phyloP scores from a whole-genome alignment of 2,797 vertebrate genomes.

The Cyprinella venusta region DNA sequence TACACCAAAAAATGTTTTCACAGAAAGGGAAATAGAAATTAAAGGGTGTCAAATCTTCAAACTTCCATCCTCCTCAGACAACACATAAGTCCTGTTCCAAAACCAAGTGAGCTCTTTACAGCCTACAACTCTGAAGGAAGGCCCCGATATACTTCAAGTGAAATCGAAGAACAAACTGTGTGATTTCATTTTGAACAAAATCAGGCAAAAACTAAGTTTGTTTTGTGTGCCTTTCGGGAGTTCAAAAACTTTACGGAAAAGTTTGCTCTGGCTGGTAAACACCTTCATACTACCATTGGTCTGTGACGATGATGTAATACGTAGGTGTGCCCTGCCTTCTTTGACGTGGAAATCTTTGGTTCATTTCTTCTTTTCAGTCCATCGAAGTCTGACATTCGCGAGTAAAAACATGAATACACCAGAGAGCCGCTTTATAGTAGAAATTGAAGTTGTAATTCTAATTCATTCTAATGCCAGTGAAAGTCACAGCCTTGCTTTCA shows the following conservation, averaged over 20 bases:
- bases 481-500: too few relatives aligned
- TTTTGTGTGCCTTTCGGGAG: too few relatives aligned
- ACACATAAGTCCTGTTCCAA: not conserved
- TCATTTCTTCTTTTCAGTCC: not conserved
- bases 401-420: not conserved
- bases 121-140: not conserved
- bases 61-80: not conserved
- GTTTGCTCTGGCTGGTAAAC: not conserved
- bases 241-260: not conserved
- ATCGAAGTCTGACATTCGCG: too few relatives aligned
- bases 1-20: not conserved
- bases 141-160: not conserved
- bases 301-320: not conserved
- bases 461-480: too few relatives aligned
- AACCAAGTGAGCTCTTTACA: constrained; percentile 3
- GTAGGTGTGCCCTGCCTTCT: not conserved
- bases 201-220: too few relatives aligned
- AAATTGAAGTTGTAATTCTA: not conserved
- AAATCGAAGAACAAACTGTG: not conserved
- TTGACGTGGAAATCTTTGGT: not conserved
- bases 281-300: not conserved
- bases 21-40: not conserved
- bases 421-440: not conserved
- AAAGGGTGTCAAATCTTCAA: constrained; percentile 22
- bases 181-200: too few relatives aligned